These are phyloP conservation scores for Paradoxurus hermaphroditus DNA, from an alignment of 2,113 vertebrate genomes.

Conservation along the genomic window DNA sequence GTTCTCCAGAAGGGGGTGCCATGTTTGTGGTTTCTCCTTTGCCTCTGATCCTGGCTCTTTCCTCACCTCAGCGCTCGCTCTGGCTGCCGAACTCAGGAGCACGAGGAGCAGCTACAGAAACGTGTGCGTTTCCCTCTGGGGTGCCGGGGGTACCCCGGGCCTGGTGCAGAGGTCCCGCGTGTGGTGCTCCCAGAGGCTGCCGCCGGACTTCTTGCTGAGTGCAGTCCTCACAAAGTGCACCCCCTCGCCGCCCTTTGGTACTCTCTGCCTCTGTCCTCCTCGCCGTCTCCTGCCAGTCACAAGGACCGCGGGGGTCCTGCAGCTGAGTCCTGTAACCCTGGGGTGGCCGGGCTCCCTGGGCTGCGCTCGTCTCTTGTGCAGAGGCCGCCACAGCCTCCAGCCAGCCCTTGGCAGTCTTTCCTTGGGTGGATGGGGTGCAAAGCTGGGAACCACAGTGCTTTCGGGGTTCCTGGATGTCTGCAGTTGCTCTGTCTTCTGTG, in stretches of 20 bases:
- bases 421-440: no score
- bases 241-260: no score
- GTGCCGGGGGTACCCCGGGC: neutral
- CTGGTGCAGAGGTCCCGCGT: fast-evolving
- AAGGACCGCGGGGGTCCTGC: neutral
- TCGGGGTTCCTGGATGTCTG: neutral
- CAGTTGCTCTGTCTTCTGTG: neutral
- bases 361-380: no score
- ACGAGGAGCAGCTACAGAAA: no score
- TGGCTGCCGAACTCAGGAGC: neutral
- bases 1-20: neutral
- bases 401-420: neutral
- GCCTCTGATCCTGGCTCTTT: no score
- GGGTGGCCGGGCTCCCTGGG: neutral
- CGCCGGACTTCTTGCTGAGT: neutral
- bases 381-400: neutral
- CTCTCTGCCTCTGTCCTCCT: neutral
- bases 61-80: neutral
- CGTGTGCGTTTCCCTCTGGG: neutral
- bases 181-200: neutral
- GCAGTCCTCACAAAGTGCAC: neutral
- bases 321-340: neutral
- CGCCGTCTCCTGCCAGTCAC: neutral
- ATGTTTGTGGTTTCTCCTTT: neutral
- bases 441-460: neutral